A percentile compares a stretch with the other conserved stretches of the same genome.
Evolutionary conservation across 2,888 invertebrate species (phyloP).

Genomic region (Epiblema foenella): DNA sequence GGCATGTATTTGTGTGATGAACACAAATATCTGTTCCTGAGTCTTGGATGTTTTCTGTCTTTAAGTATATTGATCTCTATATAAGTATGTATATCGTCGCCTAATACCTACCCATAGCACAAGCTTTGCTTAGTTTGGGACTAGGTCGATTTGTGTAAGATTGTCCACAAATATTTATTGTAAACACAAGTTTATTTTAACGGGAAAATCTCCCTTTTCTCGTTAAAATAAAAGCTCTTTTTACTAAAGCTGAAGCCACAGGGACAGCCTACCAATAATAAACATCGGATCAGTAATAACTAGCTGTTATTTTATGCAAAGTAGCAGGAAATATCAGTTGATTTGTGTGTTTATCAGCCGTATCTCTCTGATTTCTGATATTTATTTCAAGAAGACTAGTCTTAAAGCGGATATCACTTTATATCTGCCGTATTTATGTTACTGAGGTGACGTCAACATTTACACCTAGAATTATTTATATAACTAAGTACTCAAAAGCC

Average conservation of each 20-base stretch:
- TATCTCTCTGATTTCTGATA: constrained; percentile 2
- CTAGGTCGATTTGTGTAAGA: too few species aligned
- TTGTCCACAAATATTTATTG: too few species aligned
- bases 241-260: not conserved
- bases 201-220: too few species aligned
- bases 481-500: constrained; percentile 20
- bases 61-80: too few species aligned
- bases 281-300: not conserved
- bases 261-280: not conserved
- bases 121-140: too few species aligned
- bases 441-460: not conserved
- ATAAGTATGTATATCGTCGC: too few species aligned
- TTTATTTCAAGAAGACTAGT: constrained; percentile 7
- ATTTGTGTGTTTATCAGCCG: not conserved
- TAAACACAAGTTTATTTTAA: too few species aligned
- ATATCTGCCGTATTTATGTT: constrained; percentile 4
- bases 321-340: constrained; percentile 1
- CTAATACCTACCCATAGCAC: too few species aligned
- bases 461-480: constrained; percentile 20
- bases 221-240: too few species aligned
- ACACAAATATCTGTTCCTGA: too few species aligned
- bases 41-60: too few species aligned
- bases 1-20: too few species aligned
- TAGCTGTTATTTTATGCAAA: not conserved
- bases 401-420: not conserved